phyloP scores from a whole-genome alignment of 2,797 vertebrate genomes.

The Heliangelus exortis region DNA sequence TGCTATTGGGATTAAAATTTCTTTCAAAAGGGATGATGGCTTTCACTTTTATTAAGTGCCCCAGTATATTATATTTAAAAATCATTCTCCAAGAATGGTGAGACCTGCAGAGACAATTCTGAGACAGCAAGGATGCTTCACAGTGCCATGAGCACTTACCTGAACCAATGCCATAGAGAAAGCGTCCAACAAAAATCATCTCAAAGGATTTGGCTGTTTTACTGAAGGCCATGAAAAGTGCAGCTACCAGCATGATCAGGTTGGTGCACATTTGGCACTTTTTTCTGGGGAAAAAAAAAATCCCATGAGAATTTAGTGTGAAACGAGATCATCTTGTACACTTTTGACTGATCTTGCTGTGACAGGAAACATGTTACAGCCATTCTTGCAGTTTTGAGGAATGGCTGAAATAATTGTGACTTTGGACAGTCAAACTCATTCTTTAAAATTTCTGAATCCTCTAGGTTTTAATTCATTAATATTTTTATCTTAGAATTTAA shows the following conservation, averaged over 20 bases:
- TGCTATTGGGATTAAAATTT: neutral
- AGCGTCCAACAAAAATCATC: conserved; percentile 90
- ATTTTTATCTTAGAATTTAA: neutral
- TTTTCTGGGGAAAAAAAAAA: conserved; percentile 78
- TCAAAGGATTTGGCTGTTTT: conserved; percentile 87
- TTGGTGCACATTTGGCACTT: conserved; percentile 91
- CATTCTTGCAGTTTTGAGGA: neutral
- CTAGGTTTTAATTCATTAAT: neutral
- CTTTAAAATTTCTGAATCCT: neutral
- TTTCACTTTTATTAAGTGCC: neutral
- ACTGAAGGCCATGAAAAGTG: conserved; percentile 85
- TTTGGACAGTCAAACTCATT: neutral
- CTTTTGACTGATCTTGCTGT: neutral
- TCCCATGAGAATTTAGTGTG: neutral
- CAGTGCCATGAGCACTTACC: conserved; percentile 71
- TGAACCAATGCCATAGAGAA: conserved; percentile 87
- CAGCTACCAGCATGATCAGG: conserved; percentile 84
- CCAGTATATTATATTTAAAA: neutral
- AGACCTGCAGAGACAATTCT: neutral
- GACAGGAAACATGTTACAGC: neutral
- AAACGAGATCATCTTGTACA: neutral
- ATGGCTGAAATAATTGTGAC: neutral
- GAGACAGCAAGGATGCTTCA: neutral
- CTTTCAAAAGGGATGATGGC: neutral
- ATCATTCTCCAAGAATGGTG: neutral